A percentile compares a stretch with the other conserved stretches of the same genome.
Evolutionary conservation across 2,797 vertebrate genomes (phyloP).

Genomic region (Protosalanx chinensis): DNA sequence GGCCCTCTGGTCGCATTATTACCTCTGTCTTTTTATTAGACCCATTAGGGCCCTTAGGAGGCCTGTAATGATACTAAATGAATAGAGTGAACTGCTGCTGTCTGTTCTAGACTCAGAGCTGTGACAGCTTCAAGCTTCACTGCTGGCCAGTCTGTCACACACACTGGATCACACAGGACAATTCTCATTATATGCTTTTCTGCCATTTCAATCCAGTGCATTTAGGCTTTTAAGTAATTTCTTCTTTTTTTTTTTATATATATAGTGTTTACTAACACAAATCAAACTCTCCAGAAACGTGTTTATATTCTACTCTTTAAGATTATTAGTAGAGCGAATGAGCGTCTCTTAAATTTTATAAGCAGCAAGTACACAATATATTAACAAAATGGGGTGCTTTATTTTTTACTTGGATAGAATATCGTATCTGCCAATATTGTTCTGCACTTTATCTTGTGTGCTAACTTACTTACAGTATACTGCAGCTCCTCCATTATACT

Average conservation of each 20-base stretch:
- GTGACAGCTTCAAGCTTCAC: constrained; percentile 69
- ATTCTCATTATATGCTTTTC: background rate
- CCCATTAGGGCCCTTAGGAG: constrained; percentile 75
- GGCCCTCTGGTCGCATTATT: constrained; percentile 72
- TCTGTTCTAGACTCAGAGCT: constrained; percentile 67
- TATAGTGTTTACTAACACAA: background rate
- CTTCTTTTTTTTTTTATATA: background rate
- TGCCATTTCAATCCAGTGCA: too few relatives aligned
- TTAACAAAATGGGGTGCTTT: background rate
- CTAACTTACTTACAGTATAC: background rate
- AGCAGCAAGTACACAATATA: background rate
- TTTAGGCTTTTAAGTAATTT: background rate
- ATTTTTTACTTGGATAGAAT: too few relatives aligned
- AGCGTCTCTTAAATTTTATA: too few relatives aligned
- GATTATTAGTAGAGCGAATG: too few relatives aligned
- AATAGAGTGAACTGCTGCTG: constrained; percentile 73
- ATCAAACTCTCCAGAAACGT: background rate
- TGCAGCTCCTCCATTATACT: background rate
- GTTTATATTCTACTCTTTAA: background rate
- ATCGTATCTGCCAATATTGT: too few relatives aligned
- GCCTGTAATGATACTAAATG: constrained; percentile 75
- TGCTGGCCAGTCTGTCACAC: constrained; percentile 59
- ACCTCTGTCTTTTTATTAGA: constrained; percentile 76
- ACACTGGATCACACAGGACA: constrained; percentile 41
- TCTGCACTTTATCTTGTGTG: too few relatives aligned